Base-by-base conservation (phyloP, 1,140 invertebrate species). In the Philotrypesis tridentata region DNA sequence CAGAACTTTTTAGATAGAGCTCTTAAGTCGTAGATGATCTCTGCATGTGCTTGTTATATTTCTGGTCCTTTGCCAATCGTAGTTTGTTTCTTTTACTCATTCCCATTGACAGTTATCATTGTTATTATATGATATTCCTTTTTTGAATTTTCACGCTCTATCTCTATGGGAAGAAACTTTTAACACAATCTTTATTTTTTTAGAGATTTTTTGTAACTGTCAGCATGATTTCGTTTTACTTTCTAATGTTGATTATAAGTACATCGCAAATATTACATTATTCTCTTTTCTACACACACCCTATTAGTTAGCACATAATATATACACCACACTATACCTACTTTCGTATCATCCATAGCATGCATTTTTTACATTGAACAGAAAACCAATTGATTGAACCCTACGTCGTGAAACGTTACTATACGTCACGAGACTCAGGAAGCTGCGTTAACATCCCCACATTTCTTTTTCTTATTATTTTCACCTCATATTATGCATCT, bases 341-440 rank as follows among this genome's bases (percentile, higher is more conserved):
- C 9, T 68, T 68, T 48, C 25, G 6, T 48, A 65, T 77, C 31
- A 4, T 33, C 55, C 48, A n/a, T 61, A 70, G 80, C 71, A 81
- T 76, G 80, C 63, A 74, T 43, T 81, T 48, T 75, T 60, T 33
- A 29, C 40, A 63, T 29, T 55, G 11, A 72, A 72, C 33, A 37
- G 33, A 37, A 37, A 37, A n/a, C n/a, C n/a, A n/a, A n/a, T n/a
- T n/a, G n/a, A n/a, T n/a, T 37, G 3, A 37, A 37, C 3, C 33
- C 33, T 37, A 37, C 9, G 33, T 37, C 33, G 33, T 37, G 33
- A 37, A 37, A 37, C 33, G 33, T 37, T 37, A 76, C 55, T 79
- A 29, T 60, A 79, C 75, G 73, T 87, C 90, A 92, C 90, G 90
- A 91, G 89, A 89, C 89, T 90, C 90, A 89, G 90, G 89, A 92